These are phyloP conservation scores for Dicaeum eximium DNA, from an alignment of 2,113 vertebrate genomes.

Conservation along the genomic window DNA sequence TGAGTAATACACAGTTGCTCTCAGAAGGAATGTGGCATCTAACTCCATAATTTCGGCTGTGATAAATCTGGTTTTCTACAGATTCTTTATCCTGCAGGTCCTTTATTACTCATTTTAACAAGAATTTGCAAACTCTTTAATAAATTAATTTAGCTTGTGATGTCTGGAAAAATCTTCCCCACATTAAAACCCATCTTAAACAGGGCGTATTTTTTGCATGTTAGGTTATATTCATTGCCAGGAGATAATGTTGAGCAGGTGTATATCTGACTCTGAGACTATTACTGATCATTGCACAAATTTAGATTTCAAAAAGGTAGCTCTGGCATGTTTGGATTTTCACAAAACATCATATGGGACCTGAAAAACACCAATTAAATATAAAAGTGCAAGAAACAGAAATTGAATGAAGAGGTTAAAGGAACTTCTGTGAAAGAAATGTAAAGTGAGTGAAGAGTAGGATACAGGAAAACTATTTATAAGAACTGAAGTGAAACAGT, in stretches of 20 bases:
- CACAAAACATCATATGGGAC: background rate
- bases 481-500: background rate
- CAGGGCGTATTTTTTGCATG: background rate
- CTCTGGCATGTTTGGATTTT: background rate
- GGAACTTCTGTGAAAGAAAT: background rate
- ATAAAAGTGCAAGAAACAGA: background rate
- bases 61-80: background rate
- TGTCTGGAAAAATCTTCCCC: fast-evolving
- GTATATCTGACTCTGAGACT: background rate
- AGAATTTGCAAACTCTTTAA: background rate
- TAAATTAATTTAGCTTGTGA: background rate
- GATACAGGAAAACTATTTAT: background rate
- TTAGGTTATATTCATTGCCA: background rate
- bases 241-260: background rate
- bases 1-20: background rate
- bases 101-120: background rate
- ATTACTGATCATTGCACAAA: background rate
- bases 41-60: background rate
- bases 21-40: background rate
- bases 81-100: background rate
- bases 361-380: background rate
- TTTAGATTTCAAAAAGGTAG: background rate
- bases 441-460: background rate
- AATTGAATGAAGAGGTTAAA: background rate
- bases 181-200: background rate